Percentiles rank a stretch among this genome's conserved stretches.
phyloP scores from a whole-genome alignment of 2,113 vertebrate species.

The Vidua chalybeata region DNA sequence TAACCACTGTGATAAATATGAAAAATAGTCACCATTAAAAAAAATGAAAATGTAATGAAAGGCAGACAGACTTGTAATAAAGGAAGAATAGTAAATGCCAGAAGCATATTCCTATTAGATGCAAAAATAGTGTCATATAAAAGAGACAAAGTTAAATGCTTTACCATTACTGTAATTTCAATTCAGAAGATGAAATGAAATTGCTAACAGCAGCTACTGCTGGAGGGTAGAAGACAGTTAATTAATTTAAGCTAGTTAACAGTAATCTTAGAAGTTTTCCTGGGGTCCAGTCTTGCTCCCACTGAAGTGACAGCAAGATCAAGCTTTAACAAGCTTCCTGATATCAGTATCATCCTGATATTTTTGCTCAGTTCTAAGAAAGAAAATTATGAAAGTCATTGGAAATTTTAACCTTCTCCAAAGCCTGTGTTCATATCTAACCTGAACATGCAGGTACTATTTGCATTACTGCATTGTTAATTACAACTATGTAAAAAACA shows the following conservation, averaged over 20 bases:
- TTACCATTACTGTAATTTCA: slow-evolving; percentile 31
- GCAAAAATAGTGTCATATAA: slow-evolving; percentile 28
- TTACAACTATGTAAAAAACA: not conserved
- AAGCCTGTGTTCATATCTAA: not conserved
- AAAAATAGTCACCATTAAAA: slow-evolving; percentile 41
- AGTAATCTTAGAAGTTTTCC: not conserved
- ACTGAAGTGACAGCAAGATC: not conserved
- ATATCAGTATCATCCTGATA: not conserved
- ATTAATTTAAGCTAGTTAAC: slow-evolving; percentile 25
- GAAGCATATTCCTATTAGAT: slow-evolving; percentile 14
- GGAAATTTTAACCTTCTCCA: slow-evolving; percentile 3
- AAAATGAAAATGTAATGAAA: slow-evolving; percentile 44
- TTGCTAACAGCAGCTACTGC: slow-evolving; percentile 11
- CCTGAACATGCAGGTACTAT: slow-evolving; percentile 9
- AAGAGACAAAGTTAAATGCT: slow-evolving; percentile 27
- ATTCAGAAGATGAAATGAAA: slow-evolving; percentile 7
- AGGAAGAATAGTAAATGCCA: slow-evolving; percentile 14
- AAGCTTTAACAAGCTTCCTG: not conserved
- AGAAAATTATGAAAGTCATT: not conserved
- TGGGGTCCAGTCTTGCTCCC: not conserved
- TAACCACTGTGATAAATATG: slow-evolving; percentile 52
- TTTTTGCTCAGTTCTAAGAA: not conserved
- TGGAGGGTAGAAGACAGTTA: not conserved
- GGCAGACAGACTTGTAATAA: not conserved
- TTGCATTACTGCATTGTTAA: slow-evolving; percentile 16